Evolutionary conservation across 2,113 vertebrate species (phyloP).

Genomic region (Chamaetylas fuelleborni): DNA sequence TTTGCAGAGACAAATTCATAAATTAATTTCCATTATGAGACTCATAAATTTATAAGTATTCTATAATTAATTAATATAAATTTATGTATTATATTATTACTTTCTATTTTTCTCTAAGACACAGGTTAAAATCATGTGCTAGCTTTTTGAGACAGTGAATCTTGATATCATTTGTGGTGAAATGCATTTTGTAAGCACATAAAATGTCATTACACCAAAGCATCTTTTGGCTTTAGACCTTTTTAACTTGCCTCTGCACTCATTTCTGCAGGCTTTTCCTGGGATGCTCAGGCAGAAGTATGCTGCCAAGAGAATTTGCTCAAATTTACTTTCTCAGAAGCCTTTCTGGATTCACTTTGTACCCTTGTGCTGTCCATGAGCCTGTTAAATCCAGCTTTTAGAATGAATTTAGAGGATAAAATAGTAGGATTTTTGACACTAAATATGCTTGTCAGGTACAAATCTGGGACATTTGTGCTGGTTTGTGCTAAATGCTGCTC

Average conservation of each 20-base stretch:
- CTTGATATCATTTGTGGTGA: background rate
- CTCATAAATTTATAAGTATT: background rate
- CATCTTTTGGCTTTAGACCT: background rate
- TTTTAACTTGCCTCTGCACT: background rate
- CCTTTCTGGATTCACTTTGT: background rate
- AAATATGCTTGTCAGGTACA: background rate
- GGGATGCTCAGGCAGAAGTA: background rate
- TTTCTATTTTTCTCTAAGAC: background rate
- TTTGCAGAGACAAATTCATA: background rate
- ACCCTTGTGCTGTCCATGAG: rapidly evolving
- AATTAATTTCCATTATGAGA: background rate
- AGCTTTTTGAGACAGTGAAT: background rate
- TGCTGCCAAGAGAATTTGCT: background rate
- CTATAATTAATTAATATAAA: no score
- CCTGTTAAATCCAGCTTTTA: background rate
- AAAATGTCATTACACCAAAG: background rate
- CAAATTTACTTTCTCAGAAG: background rate
- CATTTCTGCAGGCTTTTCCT: background rate
- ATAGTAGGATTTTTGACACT: background rate
- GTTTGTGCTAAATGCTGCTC: background rate
- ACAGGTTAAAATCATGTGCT: background rate
- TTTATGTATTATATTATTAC: background rate
- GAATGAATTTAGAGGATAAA: background rate
- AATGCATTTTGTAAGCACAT: background rate
- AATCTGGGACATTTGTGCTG: background rate